Conservation (phyloP, 2,113 vertebrate species). For the Pseudorhombus dupliciocellatus region DNA sequence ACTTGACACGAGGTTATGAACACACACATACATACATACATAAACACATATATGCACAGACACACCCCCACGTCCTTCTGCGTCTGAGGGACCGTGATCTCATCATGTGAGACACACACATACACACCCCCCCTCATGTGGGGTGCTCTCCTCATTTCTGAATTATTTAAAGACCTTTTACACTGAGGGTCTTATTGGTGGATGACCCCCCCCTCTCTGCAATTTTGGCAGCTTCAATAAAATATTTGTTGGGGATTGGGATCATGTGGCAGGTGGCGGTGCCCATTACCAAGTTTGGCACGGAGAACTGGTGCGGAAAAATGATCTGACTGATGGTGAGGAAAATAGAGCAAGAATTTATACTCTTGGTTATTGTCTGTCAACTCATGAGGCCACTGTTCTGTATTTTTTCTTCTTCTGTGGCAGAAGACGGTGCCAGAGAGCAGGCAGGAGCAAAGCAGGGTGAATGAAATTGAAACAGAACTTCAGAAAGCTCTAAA, state of each 20-base stretch:
- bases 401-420: no score
- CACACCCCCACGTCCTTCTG: slow-evolving; percentile 26
- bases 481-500: no score
- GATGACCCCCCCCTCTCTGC: slow-evolving; percentile 48
- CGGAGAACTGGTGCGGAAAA: slow-evolving; percentile 57
- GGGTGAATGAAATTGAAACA: no score
- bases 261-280: slow-evolving; percentile 6
- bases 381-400: no score
- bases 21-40: neutral
- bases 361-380: no score
- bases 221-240: slow-evolving; percentile 74
- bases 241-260: slow-evolving; percentile 56
- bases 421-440: no score
- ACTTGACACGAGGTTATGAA: slow-evolving; percentile 17
- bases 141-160: slow-evolving; percentile 49
- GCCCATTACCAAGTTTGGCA: slow-evolving; percentile 42
- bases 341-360: neutral
- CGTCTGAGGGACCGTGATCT: slow-evolving; percentile 65
- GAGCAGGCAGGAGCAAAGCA: no score
- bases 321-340: slow-evolving; percentile 31
- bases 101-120: slow-evolving; percentile 63
- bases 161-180: slow-evolving; percentile 73
- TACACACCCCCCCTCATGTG: slow-evolving; percentile 19
- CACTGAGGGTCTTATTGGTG: slow-evolving; percentile 54
- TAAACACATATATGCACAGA: neutral